Evolutionary conservation across 2,113 vertebrate genomes (phyloP).

Genomic region (Ptilorrhoa leucosticta): DNA sequence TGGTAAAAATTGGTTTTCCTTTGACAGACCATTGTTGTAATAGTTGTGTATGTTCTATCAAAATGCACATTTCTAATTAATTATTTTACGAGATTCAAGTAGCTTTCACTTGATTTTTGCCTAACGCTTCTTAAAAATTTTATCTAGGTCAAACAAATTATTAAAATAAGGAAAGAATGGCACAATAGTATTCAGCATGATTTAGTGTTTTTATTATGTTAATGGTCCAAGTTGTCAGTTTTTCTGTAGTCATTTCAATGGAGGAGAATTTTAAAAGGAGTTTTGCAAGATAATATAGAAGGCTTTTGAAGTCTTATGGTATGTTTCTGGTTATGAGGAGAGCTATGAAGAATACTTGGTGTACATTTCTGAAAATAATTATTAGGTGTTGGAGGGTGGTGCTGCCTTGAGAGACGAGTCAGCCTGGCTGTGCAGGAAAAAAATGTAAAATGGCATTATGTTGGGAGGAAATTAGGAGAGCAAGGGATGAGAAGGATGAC

Average conservation of each 20-base stretch:
- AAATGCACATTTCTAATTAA: neutral
- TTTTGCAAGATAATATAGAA: neutral
- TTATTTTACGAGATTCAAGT: neutral
- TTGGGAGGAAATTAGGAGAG: neutral
- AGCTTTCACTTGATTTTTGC: neutral
- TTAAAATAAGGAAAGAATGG: neutral
- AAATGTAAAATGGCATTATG: neutral
- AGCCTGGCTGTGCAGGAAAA: neutral
- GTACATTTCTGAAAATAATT: neutral
- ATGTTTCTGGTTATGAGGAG: neutral
- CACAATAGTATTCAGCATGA: neutral
- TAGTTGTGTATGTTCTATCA: neutral
- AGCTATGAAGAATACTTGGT: neutral
- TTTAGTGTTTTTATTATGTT: neutral
- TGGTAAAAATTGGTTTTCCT: neutral
- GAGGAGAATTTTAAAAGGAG: neutral
- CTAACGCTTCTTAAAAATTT: neutral
- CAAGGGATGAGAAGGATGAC: neutral
- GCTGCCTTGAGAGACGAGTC: neutral
- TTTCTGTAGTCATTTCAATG: neutral
- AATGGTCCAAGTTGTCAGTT: neutral
- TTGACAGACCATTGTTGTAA: neutral
- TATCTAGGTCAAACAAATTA: neutral
- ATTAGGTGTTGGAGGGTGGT: neutral
- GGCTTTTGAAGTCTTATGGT: neutral